A percentile compares a stretch with the other conserved stretches of the same genome.
Conservation (phyloP, 35 echinoderm and acorn worm genomes). For the Heliocidaris tuberculata region DNA sequence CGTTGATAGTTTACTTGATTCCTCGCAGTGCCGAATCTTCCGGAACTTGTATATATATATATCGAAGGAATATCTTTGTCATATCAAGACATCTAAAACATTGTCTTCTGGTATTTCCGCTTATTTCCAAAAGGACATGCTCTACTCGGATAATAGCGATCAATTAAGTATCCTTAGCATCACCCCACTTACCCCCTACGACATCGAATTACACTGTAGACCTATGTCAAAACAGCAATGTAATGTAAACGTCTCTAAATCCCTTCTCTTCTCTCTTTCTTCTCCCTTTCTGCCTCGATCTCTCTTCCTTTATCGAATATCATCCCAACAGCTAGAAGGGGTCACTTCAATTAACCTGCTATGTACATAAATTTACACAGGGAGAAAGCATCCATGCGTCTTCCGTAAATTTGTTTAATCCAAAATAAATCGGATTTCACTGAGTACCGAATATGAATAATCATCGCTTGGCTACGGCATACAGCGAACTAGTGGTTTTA, state of each 20-base stretch:
- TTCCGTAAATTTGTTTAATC: conserved; percentile 31
- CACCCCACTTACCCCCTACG: background rate
- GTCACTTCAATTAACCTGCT: conserved; percentile 30
- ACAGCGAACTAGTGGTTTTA: background rate
- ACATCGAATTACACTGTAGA: background rate
- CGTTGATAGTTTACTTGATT: too few species aligned
- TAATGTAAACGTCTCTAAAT: background rate
- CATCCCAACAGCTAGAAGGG: background rate
- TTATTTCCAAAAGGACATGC: background rate
- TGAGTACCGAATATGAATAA: conserved; percentile 17
- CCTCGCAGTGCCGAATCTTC: too few species aligned
- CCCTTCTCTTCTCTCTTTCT: background rate
- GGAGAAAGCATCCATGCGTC: conserved; percentile 11
- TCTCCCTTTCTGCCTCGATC: background rate
- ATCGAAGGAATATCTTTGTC: too few species aligned
- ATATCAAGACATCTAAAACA: too few species aligned
- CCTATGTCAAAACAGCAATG: background rate
- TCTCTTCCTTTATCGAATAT: background rate
- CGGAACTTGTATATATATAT: too few species aligned
- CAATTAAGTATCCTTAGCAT: background rate
- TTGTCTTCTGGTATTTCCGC: too few species aligned
- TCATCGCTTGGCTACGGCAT: background rate
- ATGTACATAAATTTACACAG: background rate
- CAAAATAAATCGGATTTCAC: conserved; percentile 40
- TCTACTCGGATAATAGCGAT: background rate